Evolutionary conservation across 2,888 invertebrate genomes (phyloP).

Genomic region (Lordiphosa andalusiaca): DNA sequence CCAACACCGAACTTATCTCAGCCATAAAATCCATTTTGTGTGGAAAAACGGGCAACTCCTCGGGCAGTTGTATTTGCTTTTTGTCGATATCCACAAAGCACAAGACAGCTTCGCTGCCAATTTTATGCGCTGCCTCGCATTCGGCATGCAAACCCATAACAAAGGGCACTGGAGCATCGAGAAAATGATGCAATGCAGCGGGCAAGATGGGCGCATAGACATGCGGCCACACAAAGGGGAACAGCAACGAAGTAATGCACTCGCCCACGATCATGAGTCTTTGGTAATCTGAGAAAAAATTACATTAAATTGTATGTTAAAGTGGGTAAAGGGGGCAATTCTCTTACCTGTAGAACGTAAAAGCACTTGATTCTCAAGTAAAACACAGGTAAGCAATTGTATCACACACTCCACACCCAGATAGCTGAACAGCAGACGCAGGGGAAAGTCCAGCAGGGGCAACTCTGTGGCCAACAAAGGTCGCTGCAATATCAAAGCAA

Average conservation of each 20-base stretch:
- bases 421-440: slow-evolving; percentile 92
- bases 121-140: slow-evolving; percentile 83
- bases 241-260: slow-evolving; percentile 91
- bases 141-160: slow-evolving; percentile 94
- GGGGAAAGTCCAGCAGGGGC: slow-evolving; percentile 95
- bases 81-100: slow-evolving; percentile 98
- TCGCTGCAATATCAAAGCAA: slow-evolving; percentile 86
- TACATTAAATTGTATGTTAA: not conserved
- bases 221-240: slow-evolving; percentile 99
- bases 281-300: slow-evolving; percentile 87
- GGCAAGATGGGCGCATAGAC: slow-evolving; percentile 99
- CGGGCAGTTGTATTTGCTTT: slow-evolving; percentile 94
- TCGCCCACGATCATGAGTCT: slow-evolving; percentile 98
- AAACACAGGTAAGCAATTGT: slow-evolving; percentile 95
- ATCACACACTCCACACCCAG: slow-evolving; percentile 95
- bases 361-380: slow-evolving; percentile 97
- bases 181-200: slow-evolving; percentile 95
- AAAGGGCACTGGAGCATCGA: slow-evolving; percentile 99
- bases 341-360: slow-evolving; percentile 91
- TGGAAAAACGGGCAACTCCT: slow-evolving; percentile 96
- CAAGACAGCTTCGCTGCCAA: slow-evolving; percentile 90
- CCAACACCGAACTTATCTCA: slow-evolving; percentile 88
- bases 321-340: not conserved
- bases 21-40: slow-evolving; percentile 92
- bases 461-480: slow-evolving; percentile 90